A percentile compares a stretch with the other conserved stretches of the same genome.
phyloP scores from a whole-genome alignment of 1,140 invertebrate genomes.

The Dreissena rostriformis region DNA sequence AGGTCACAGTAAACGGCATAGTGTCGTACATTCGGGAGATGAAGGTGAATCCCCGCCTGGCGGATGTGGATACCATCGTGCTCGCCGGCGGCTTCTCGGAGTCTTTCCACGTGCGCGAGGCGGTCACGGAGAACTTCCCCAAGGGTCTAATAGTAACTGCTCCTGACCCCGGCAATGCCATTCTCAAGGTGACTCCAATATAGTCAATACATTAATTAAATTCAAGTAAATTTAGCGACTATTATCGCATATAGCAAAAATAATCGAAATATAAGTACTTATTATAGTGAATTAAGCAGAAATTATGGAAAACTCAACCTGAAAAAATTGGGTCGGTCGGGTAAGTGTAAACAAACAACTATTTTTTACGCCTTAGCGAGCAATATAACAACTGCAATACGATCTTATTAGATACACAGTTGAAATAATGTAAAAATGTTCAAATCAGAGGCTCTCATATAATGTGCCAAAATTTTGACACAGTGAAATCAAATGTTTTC shows the following conservation, averaged over 20 bases:
- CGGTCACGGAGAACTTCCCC: slow-evolving; percentile 25
- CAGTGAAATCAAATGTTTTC: no score
- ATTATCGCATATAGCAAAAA: not conserved
- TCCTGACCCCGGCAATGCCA: slow-evolving; percentile 33
- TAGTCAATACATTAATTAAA: not conserved
- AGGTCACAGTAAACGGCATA: slow-evolving; percentile 36
- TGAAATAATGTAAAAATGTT: not conserved
- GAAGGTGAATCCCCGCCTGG: slow-evolving; percentile 2
- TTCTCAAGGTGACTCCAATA: slow-evolving; percentile 25
- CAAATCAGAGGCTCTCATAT: not conserved
- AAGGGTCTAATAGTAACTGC: slow-evolving; percentile 31
- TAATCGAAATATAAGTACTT: not conserved
- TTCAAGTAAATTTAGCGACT: not conserved
- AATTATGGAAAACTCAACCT: not conserved
- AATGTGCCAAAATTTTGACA: no score
- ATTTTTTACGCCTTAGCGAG: not conserved
- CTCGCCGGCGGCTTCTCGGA: slow-evolving; percentile 47
- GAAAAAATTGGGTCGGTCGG: not conserved
- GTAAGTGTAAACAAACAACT: not conserved
- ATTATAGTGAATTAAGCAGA: not conserved
- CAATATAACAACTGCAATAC: not conserved
- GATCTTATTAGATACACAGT: not conserved
- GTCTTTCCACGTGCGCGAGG: not conserved
- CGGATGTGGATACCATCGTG: slow-evolving; percentile 31
- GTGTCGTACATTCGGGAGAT: slow-evolving; percentile 36